Conservation (phyloP, 2,888 invertebrate species). For the Epinotia bilunana region DNA sequence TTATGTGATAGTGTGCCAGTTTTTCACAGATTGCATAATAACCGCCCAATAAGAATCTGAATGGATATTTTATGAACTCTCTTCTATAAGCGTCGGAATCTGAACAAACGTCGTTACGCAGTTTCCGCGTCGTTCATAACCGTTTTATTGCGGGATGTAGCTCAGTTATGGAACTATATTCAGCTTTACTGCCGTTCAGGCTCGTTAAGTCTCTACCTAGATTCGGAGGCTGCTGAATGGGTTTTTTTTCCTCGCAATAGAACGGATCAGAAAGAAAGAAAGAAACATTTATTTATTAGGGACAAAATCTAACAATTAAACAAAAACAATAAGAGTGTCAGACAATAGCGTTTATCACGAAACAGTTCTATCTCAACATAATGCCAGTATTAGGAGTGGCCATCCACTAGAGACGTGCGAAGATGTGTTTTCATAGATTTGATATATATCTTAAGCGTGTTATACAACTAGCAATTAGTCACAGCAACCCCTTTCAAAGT, state of each 20-base stretch:
- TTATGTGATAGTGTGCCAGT: background rate
- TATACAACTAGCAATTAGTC: no score
- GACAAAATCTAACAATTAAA: no score
- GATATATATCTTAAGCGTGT: no score
- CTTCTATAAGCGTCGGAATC: constrained; percentile 8
- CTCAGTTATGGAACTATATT: constrained; percentile 39
- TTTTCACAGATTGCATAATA: background rate
- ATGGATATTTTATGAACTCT: background rate
- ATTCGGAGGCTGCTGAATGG: background rate
- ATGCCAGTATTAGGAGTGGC: no score
- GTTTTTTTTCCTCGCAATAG: background rate
- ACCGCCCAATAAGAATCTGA: background rate
- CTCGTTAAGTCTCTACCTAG: constrained; percentile 18
- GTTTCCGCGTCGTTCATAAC: constrained; percentile 20
- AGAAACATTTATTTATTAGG: no score
- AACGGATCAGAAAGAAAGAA: background rate
- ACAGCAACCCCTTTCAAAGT: no score
- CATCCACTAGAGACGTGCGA: no score
- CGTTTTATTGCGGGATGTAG: constrained; percentile 38
- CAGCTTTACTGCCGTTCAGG: constrained; percentile 26
- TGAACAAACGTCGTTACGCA: constrained; percentile 22
- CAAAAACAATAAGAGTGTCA: no score
- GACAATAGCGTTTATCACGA: no score
- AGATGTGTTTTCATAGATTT: no score
- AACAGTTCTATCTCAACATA: no score